Base-by-base conservation (phyloP, 2,113 vertebrate species). In the Salvelinus namaycush region DNA sequence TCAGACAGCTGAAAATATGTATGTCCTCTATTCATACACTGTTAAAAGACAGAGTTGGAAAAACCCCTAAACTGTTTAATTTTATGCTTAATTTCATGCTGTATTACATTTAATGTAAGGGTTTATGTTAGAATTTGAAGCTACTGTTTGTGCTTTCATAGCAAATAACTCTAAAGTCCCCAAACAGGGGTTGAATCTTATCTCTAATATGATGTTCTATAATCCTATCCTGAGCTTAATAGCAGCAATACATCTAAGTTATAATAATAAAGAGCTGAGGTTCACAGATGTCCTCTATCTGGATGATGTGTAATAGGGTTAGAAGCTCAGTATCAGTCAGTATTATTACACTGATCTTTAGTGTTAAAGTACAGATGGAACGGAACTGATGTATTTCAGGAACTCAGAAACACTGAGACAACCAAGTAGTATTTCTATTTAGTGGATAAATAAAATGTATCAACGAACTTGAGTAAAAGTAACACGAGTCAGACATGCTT, bases 271-370 rank as follows among this genome's bases (percentile, higher is more conserved):
- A 78, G 65, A 73, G 69, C 29, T 48, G 34, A 39, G 62, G 27
- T 76, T 77, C 80, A 74, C 75, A 78, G 66, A 85, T 80, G 80
- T 82, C 78, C 70, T 78, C 51, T 79, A 67, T 85, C 74, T 74
- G 66, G 77, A 82, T 73, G 77, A 71, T n/a, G 4, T 67, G 76
- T 73, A 77, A 80, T 74, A 82, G 70, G 72, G 74, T 79, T 74
- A 82, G 72, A 62, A 75, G 73, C 76, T 66, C 29, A 39, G 79
- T 70, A 78, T 75, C 73, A 76, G 73, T 73, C 65, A 57, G 20
- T 57, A 57, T 57, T 57, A 57, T 57, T 20, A 57, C 54, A 57
- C 39, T 44, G 54, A 57, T 57, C 54, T 6, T 7, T 57, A 20
- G 20, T 57, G 18, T 44, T 44, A 44, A 11, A 9, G 39, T 44